Percentiles rank a stretch among this genome's conserved stretches.
Conservation (phyloP, 2,113 vertebrate genomes). For the Sula dactylatra region DNA sequence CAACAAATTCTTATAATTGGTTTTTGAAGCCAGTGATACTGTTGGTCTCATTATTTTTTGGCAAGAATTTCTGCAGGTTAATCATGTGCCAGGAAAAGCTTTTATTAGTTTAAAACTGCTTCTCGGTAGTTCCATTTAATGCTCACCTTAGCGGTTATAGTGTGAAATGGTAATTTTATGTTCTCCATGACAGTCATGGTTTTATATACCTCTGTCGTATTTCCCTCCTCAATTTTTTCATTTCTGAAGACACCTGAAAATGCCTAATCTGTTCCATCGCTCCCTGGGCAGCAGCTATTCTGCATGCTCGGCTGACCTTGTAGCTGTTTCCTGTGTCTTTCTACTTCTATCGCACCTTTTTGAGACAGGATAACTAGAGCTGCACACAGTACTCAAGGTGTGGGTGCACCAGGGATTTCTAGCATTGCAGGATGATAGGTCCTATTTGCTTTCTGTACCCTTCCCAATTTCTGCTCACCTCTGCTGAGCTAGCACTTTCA, state of each 20-base stretch:
- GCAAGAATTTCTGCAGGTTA: neutral
- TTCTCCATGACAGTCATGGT: neutral
- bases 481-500: neutral
- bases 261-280: neutral
- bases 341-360: neutral
- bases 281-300: neutral
- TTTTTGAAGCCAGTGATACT: neutral
- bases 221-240: neutral
- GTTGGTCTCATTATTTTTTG: neutral
- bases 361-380: constrained; percentile 2
- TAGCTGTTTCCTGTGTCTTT: neutral
- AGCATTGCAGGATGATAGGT: neutral
- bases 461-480: neutral
- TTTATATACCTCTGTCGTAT: neutral
- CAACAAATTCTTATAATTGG: neutral
- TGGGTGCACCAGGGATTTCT: neutral
- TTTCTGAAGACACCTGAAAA: constrained; percentile 33
- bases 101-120: neutral
- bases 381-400: neutral
- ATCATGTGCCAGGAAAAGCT: neutral
- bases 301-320: neutral
- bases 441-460: neutral
- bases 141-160: neutral
- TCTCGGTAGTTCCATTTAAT: neutral
- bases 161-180: neutral